Conservation (phyloP, 2,888 invertebrate genomes). For the Neoascia interrupta region DNA sequence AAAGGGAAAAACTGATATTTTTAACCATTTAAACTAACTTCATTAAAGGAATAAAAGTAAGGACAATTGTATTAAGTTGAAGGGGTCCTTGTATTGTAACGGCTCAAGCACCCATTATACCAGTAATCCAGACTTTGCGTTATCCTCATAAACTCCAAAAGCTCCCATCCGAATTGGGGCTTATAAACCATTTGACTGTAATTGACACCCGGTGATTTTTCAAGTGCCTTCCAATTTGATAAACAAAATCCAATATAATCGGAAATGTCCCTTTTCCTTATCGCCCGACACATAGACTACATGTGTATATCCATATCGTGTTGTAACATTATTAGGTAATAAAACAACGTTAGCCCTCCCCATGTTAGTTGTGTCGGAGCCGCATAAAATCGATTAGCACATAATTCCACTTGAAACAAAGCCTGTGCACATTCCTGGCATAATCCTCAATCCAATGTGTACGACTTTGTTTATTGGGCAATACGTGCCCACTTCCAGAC, state of each 20-base stretch:
- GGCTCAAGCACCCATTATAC: too few species aligned
- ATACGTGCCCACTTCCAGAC: conserved; percentile 57
- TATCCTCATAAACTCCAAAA: background rate
- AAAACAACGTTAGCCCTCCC: conserved; percentile 33
- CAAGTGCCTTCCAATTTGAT: background rate
- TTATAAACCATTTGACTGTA: conserved; percentile 1
- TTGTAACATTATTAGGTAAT: conserved; percentile 38
- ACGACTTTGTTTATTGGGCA: conserved; percentile 57
- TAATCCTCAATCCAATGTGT: conserved; percentile 43
- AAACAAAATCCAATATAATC: conserved; percentile 3
- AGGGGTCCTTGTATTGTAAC: too few species aligned
- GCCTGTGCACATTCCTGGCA: conserved; percentile 36
- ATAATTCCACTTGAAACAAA: conserved; percentile 67
- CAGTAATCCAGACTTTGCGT: background rate
- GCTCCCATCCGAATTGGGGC: background rate
- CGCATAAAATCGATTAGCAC: conserved; percentile 65
- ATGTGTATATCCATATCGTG: background rate
- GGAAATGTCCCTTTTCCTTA: background rate
- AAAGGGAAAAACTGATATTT: too few species aligned
- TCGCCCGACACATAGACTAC: background rate
- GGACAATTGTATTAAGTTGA: too few species aligned
- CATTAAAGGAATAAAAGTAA: too few species aligned
- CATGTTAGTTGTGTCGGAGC: conserved; percentile 5
- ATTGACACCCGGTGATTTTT: conserved; percentile 25
- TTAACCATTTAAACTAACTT: too few species aligned